A percentile compares a stretch with the other conserved stretches of the same genome.
Conservation (phyloP, 1,140 invertebrate genomes). For the Drosophila nigromelanica region DNA sequence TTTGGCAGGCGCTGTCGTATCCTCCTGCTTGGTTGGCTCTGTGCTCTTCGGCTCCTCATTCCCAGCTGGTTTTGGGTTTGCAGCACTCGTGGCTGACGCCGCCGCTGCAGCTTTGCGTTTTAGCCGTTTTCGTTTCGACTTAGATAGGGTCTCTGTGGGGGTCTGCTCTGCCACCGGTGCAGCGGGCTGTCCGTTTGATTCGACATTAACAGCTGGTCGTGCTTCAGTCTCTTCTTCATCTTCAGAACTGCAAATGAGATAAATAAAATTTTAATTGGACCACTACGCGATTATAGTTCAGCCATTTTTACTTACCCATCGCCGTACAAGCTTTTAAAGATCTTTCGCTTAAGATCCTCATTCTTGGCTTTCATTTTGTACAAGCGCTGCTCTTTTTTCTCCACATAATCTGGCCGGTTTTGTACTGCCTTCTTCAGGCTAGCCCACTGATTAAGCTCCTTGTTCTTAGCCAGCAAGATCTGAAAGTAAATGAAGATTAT, state of each 20-base stretch:
- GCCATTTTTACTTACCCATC: constrained; percentile 78
- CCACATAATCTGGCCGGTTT: constrained; percentile 90
- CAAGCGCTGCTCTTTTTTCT: constrained; percentile 91
- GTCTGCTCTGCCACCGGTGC: constrained; percentile 6
- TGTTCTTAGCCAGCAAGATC: constrained; percentile 94
- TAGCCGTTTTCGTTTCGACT: constrained; percentile 66
- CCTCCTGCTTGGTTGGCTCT: background rate
- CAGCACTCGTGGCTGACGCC: constrained; percentile 1
- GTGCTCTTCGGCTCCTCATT: background rate
- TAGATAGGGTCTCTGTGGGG: constrained; percentile 45
- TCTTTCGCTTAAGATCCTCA: constrained; percentile 90
- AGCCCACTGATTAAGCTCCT: constrained; percentile 97
- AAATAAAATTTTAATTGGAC: constrained; percentile 46
- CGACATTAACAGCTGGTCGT: background rate
- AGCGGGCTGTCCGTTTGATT: constrained; percentile 3
- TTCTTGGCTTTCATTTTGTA: constrained; percentile 91
- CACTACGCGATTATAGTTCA: background rate
- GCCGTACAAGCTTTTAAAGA: constrained; percentile 92
- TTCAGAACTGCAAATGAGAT: constrained; percentile 58
- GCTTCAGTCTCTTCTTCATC: constrained; percentile 59
- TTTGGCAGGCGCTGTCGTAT: background rate
- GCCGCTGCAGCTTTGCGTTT: constrained; percentile 66
- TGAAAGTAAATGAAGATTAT: constrained; percentile 3
- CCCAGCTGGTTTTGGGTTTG: background rate
- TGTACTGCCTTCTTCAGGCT: constrained; percentile 95